These are phyloP conservation scores for Drosophila neonasuta DNA, from an alignment of 2,888 invertebrate genomes.

Conservation along the genomic window DNA sequence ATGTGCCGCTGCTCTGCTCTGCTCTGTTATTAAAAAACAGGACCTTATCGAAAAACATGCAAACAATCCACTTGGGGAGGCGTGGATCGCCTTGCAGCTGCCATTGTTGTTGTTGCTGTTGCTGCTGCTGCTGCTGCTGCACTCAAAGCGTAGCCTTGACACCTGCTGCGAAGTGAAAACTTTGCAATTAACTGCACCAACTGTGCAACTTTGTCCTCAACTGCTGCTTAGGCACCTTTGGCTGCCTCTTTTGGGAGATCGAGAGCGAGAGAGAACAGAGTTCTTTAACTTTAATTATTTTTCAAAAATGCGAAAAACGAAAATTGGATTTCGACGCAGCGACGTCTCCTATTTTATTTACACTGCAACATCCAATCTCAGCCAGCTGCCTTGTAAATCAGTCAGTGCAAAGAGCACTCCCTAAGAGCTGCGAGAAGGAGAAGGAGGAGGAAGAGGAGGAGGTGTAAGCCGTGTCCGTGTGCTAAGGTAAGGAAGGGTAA, in stretches of 20 bases:
- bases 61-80: slow-evolving; percentile 29
- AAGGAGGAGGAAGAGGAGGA: background rate
- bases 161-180: slow-evolving; percentile 58
- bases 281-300: slow-evolving; percentile 76
- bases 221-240: slow-evolving; percentile 27
- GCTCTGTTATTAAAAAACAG: slow-evolving; percentile 41
- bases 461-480: slow-evolving; percentile 12
- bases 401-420: slow-evolving; percentile 57
- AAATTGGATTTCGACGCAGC: slow-evolving; percentile 72
- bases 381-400: slow-evolving; percentile 78
- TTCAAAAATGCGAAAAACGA: slow-evolving; percentile 75
- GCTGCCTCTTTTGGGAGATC: slow-evolving; percentile 9
- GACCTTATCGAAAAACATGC: slow-evolving; percentile 64
- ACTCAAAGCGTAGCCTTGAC: slow-evolving; percentile 60
- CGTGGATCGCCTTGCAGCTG: slow-evolving; percentile 21
- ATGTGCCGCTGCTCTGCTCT: slow-evolving; percentile 9
- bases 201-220: slow-evolving; percentile 59
- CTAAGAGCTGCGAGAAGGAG: background rate
- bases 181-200: slow-evolving; percentile 71
- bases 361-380: slow-evolving; percentile 77
- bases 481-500: slow-evolving; percentile 64
- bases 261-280: slow-evolving; percentile 23
- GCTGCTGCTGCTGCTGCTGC: slow-evolving; percentile 21
- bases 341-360: slow-evolving; percentile 76
- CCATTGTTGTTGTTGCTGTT: slow-evolving; percentile 12